Percentiles rank a stretch among this genome's conserved stretches.
Evolutionary conservation across 37 sponge, comb jelly and placozoan genomes (phyloP).

Genomic region (Haliclona indistincta): DNA sequence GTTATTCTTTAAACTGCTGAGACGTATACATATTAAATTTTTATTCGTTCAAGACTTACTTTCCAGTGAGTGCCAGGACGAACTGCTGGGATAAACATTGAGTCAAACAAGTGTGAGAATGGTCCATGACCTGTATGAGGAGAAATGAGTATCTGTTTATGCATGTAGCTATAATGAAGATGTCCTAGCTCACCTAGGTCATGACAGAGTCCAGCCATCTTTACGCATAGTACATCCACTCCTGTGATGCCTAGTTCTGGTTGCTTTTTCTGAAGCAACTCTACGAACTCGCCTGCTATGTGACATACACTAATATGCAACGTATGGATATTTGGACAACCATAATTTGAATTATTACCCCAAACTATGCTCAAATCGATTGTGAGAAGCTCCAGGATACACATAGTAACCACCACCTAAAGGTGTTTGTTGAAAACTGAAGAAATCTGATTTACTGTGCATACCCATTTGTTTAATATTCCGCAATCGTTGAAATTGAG

Average conservation of each 20-base stretch:
- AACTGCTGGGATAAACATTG: conserved; percentile 64
- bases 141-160: no score
- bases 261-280: conserved; percentile 43
- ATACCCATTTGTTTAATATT: conserved; percentile 90
- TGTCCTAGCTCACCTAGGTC: conserved; percentile 71
- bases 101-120: conserved; percentile 70
- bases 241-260: conserved; percentile 64
- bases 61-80: conserved; percentile 42
- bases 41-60: no score
- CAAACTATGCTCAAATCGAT: conserved; percentile 75
- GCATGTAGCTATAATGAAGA: no score
- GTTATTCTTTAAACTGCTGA: no score
- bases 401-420: conserved; percentile 62
- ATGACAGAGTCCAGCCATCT: conserved; percentile 74
- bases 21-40: no score
- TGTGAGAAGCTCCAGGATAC: conserved; percentile 67
- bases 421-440: no score
- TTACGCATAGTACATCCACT: conserved; percentile 73
- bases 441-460: no score
- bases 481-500: conserved; percentile 96
- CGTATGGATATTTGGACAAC: not conserved
- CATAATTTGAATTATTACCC: conserved; percentile 29
- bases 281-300: conserved; percentile 62
- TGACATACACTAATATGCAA: conserved; percentile 41
- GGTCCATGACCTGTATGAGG: conserved; percentile 75